Evolutionary conservation across 2,888 invertebrate genomes (phyloP).

Genomic region (Hololepta plana): DNA sequence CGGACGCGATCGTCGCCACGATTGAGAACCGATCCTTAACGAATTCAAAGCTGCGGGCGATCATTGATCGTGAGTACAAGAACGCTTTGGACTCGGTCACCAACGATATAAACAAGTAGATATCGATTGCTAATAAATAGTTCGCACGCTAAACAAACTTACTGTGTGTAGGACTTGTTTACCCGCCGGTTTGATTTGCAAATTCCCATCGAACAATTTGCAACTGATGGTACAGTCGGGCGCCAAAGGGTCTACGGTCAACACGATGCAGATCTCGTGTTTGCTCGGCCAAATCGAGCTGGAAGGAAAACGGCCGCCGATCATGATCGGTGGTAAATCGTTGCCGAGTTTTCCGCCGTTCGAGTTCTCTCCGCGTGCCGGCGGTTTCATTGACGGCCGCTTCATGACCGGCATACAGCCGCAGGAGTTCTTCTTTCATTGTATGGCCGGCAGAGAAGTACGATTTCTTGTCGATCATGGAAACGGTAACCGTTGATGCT

Average conservation of each 20-base stretch:
- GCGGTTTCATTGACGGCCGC: conserved; percentile 90
- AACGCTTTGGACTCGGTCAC: conserved; percentile 61
- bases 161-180: conserved; percentile 44
- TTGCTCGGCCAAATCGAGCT: conserved; percentile 95
- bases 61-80: conserved; percentile 74
- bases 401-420: conserved; percentile 98
- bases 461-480: conserved; percentile 9
- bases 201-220: conserved; percentile 91
- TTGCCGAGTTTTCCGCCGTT: conserved; percentile 83
- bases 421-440: conserved; percentile 98
- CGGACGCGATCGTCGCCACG: conserved; percentile 40
- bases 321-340: conserved; percentile 84
- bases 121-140: conserved; percentile 2
- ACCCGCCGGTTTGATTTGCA: conserved; percentile 64
- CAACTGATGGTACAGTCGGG: conserved; percentile 97
- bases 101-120: conserved; percentile 72
- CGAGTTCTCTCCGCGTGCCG: conserved; percentile 77
- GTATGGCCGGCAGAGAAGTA: conserved; percentile 98
- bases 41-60: conserved; percentile 60
- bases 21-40: conserved; percentile 51
- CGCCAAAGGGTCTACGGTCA: conserved; percentile 96
- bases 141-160: not conserved
- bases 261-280: conserved; percentile 97
- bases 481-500: not conserved
- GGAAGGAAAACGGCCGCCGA: conserved; percentile 90